These are phyloP conservation scores for Orchestia grillus DNA, from an alignment of 1,140 invertebrate genomes.

Conservation along the genomic window DNA sequence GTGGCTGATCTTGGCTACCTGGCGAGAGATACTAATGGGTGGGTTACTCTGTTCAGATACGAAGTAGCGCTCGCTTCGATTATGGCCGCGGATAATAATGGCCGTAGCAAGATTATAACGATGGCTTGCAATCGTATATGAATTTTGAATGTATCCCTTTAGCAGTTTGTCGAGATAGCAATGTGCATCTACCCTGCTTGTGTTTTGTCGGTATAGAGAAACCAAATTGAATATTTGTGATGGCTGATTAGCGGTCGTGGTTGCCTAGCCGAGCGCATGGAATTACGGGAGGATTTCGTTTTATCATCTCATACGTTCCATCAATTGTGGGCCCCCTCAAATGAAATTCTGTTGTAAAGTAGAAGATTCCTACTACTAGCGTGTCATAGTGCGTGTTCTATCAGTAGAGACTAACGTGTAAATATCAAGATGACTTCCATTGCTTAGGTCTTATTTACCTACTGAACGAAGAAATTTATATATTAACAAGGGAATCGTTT, in stretches of 20 bases:
- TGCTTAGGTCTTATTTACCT: background rate
- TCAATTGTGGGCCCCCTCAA: background rate
- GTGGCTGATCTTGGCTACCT: background rate
- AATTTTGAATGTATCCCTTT: background rate
- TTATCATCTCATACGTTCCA: background rate
- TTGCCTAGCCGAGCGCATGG: background rate
- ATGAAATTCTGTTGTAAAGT: background rate
- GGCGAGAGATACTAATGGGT: background rate
- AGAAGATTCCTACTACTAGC: background rate
- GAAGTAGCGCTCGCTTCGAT: background rate
- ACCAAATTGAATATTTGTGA: background rate
- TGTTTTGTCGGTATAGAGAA: background rate
- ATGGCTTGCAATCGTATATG: background rate
- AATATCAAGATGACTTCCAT: slow-evolving; percentile 40
- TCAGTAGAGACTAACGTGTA: slow-evolving; percentile 37
- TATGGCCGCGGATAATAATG: background rate
- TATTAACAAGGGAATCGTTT: background rate
- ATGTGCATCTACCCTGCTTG: background rate
- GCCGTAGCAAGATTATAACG: background rate
- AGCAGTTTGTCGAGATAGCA: background rate
- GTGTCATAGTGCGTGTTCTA: slow-evolving; percentile 29
- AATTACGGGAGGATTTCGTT: background rate
- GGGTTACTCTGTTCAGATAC: background rate
- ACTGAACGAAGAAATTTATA: background rate
- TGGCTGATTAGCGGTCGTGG: background rate